Conservation (phyloP, 1,140 invertebrate genomes). For the Musca domestica region DNA sequence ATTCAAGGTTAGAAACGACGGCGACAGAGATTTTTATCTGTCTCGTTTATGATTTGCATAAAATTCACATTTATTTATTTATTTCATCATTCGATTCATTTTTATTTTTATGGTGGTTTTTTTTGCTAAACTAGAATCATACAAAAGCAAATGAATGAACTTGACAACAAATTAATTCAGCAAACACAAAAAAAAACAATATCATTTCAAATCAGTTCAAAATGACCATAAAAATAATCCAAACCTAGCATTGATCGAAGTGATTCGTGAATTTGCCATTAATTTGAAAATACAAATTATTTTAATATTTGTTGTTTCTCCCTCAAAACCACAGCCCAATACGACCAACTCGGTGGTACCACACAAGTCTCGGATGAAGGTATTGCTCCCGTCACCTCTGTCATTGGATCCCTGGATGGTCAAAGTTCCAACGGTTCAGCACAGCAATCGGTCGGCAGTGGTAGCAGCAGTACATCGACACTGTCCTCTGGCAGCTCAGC, state of each 20-base stretch:
- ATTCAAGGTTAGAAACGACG: conserved; percentile 46
- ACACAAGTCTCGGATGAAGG: conserved; percentile 49
- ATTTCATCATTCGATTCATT: not conserved
- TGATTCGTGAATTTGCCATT: not conserved
- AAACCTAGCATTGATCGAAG: too few relatives aligned
- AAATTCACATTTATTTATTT: not conserved
- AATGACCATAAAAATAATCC: too few relatives aligned
- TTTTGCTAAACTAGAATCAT: too few relatives aligned
- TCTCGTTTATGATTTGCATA: not conserved
- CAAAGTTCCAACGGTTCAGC: conserved; percentile 19
- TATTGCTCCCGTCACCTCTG: conserved; percentile 46
- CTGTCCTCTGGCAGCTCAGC: not conserved
- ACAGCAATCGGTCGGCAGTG: not conserved
- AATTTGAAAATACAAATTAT: too few relatives aligned
- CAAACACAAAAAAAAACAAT: too few relatives aligned
- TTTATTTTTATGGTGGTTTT: not conserved
- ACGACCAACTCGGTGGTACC: conserved; percentile 50
- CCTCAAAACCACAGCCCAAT: conserved; percentile 39
- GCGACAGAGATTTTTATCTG: not conserved
- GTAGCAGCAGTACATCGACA: conserved; percentile 5
- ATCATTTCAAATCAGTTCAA: too few relatives aligned
- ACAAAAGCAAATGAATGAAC: not conserved
- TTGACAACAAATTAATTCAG: conserved; percentile 12
- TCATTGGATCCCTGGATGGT: conserved; percentile 43
- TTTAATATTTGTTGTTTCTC: conserved; percentile 1